Base-by-base conservation (phyloP, 2,888 invertebrate genomes). In the Ditula angustiorana region DNA sequence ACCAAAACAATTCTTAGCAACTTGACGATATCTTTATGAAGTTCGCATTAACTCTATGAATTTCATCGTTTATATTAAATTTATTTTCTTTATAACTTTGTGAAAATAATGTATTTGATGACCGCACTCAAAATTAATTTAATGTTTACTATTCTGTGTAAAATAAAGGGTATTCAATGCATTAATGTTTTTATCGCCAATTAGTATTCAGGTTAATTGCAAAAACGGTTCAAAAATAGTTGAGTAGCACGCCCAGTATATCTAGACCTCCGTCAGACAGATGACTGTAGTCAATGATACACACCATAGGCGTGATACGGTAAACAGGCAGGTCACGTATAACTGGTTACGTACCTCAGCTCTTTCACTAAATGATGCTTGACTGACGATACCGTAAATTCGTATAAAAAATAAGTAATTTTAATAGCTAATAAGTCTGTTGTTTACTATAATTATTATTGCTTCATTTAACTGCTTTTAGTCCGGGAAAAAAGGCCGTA, bases 331-430 rank as follows among this genome's bases (percentile, higher is more conserved):
- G 28, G 76, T 81, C 71, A 2, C 23, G 2, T 69, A 61, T 64
- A 8, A 64, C 13, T 82, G 79, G 84, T 59, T n/a, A 37, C 35
- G 47, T 57, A 53, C 57, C 67, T 63, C 72, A 76, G 76, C 73
- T 73, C 76, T 78, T 73, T 56, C 75, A 79, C 69, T 79, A 76
- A 79, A 79, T 81, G 81, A 79, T 74, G 80, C 81, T 74, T 83
- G 75, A 81, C 81, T 74, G 71, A 74, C 61, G 70, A 71, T 71
- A 71, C 71, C 67, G 72, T 74, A 74, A 59, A 67, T 47, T 61
- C 67, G 64, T 1, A 64, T 49, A 76, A 75, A 79, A 82, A 80
- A 69, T 55, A 56, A 46, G 56, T 67, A 74, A 76, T 79, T 80
- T 74, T 69, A 74, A 78, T 80, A 74, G 66, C 73, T 74, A 71